Conservation (phyloP, 2,888 invertebrate genomes). For the Macroteleia sp. region DNA sequence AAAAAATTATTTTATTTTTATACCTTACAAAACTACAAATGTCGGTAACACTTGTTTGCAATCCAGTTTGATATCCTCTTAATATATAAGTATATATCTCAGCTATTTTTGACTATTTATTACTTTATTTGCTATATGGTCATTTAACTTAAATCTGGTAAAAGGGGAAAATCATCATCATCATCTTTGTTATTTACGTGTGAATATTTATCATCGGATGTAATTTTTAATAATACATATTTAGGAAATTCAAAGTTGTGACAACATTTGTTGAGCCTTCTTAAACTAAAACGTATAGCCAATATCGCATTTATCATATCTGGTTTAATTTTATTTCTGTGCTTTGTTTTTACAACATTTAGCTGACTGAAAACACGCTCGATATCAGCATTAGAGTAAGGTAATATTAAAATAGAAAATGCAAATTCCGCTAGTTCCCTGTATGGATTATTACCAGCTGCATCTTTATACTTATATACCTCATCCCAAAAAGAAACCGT, state of each 20-base stretch:
- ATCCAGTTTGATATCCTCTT: too few species aligned
- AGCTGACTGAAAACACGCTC: constrained; percentile 35
- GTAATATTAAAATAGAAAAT: neutral
- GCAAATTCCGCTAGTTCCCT: constrained; percentile 26
- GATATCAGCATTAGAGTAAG: constrained; percentile 32
- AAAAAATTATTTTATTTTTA: too few species aligned
- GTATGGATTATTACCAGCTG: constrained; percentile 20
- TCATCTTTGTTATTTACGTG: too few species aligned
- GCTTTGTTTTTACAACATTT: constrained; percentile 24
- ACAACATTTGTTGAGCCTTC: constrained; percentile 38
- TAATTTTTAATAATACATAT: too few species aligned
- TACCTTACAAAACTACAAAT: too few species aligned
- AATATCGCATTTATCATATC: constrained; percentile 19
- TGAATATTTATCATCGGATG: too few species aligned
- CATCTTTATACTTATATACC: constrained; percentile 19
- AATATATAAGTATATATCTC: too few species aligned
- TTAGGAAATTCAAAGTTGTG: constrained; percentile 39
- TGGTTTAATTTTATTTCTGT: constrained; percentile 11
- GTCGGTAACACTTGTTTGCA: too few species aligned
- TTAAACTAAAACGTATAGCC: constrained; percentile 39
- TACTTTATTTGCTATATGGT: too few species aligned
- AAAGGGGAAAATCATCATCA: too few species aligned
- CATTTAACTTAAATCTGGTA: too few species aligned
- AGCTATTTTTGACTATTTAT: too few species aligned
- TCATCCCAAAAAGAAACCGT: constrained; percentile 52